Evolutionary conservation across 1,140 invertebrate species (phyloP).

Genomic region (Hermatobates lingyangjiaoensis): DNA sequence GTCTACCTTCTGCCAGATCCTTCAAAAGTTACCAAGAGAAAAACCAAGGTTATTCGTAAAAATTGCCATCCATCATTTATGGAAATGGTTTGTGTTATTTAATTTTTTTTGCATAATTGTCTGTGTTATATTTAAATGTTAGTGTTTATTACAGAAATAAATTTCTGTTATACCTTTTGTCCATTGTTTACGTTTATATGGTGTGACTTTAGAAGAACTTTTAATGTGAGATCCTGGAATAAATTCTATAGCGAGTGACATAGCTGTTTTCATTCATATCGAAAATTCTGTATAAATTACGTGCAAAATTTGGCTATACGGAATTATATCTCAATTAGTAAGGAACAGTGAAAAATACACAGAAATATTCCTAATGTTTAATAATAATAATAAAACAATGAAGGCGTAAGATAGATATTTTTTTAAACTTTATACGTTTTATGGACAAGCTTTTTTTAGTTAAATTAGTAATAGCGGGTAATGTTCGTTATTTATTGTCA

Average conservation of each 20-base stretch:
- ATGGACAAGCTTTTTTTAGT: background rate
- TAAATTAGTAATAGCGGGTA: background rate
- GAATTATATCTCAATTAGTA: no score
- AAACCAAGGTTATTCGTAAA: slow-evolving; percentile 80
- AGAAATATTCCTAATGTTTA: no score
- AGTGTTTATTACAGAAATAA: background rate
- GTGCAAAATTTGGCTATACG: no score
- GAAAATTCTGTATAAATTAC: no score
- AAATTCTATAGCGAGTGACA: background rate
- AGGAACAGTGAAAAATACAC: no score
- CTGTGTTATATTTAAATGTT: background rate
- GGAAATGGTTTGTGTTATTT: slow-evolving; percentile 61
- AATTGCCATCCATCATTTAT: slow-evolving; percentile 92
- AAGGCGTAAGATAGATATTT: background rate
- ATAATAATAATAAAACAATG: no score
- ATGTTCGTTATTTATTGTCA: background rate
- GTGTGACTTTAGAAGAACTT: background rate
- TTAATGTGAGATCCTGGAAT: background rate
- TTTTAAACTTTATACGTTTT: background rate
- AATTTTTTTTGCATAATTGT: slow-evolving; percentile 1
- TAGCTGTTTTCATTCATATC: background rate
- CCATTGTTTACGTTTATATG: background rate
- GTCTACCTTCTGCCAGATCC: slow-evolving; percentile 77
- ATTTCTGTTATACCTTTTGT: background rate
- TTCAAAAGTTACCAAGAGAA: slow-evolving; percentile 79